Percentiles rank a stretch among this genome's conserved stretches.
Conservation (phyloP, 1,140 invertebrate genomes). For the Pseudomyrmex sp. region DNA sequence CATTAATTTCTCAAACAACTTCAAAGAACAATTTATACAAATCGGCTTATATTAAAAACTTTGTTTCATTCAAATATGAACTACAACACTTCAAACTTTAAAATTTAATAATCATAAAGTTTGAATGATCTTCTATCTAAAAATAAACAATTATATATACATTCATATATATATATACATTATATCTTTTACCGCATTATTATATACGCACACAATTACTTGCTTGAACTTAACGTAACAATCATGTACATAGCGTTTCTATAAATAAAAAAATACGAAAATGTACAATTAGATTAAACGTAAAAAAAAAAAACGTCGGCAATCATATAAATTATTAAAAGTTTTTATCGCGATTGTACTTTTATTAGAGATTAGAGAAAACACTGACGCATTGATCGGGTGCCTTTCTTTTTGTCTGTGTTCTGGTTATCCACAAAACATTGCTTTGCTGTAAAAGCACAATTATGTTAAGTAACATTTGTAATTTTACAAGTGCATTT, state of each 20-base stretch:
- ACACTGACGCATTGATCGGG: neutral
- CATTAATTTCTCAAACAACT: slow-evolving; percentile 2
- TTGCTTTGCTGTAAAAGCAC: slow-evolving; percentile 83
- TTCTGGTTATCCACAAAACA: slow-evolving; percentile 87
- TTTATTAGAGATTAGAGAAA: neutral
- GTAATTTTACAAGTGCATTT: neutral
- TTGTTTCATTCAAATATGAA: slow-evolving; percentile 22
- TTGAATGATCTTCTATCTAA: neutral
- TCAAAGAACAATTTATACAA: neutral
- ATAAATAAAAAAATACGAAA: slow-evolving; percentile 15
- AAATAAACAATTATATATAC: neutral
- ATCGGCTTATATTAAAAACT: neutral
- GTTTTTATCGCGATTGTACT: slow-evolving; percentile 1
- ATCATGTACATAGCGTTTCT: neutral
- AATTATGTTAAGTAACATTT: slow-evolving; percentile 11
- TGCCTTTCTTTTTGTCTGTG: slow-evolving; percentile 62
- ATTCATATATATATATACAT: neutral
- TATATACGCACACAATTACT: neutral
- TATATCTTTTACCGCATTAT: neutral
- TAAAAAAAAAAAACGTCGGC: slow-evolving; percentile 1
- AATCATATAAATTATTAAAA: slow-evolving; percentile 11
- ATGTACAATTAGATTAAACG: neutral
- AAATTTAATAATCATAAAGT: neutral
- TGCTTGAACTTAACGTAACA: neutral
- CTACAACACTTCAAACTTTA: neutral